Evolutionary conservation across 2,888 invertebrate genomes (phyloP).

Genomic region (Tipula helvola): DNA sequence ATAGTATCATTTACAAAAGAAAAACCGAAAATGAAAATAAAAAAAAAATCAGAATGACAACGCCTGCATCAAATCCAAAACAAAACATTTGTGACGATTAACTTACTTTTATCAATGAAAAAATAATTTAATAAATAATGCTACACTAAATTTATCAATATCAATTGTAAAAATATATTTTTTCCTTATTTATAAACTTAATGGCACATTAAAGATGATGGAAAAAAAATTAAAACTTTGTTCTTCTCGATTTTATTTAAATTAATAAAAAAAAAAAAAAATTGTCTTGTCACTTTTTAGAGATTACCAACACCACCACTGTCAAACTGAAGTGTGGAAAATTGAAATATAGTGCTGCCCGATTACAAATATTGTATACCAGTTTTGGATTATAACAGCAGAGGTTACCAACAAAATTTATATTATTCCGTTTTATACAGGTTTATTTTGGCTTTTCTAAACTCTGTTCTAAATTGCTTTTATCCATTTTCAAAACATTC

Average conservation of each 20-base stretch:
- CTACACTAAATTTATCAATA: not conserved
- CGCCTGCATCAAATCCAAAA: constrained; percentile 8
- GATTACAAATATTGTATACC: not conserved
- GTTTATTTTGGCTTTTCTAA: not conserved
- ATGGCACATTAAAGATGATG: constrained; percentile 5
- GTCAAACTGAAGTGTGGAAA: not conserved
- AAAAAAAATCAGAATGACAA: constrained; percentile 7
- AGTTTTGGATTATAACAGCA: not conserved
- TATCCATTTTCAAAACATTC: not conserved
- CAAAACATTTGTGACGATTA: constrained; percentile 6
- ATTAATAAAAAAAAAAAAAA: not conserved
- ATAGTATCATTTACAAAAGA: not conserved
- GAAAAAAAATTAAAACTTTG: not conserved
- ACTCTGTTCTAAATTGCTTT: not conserved
- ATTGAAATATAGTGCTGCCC: not conserved
- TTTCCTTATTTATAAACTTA: not conserved
- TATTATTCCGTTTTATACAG: not conserved
- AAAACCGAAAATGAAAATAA: not conserved
- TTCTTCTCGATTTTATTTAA: not conserved
- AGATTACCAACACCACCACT: not conserved
- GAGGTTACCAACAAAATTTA: not conserved
- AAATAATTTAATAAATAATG: not conserved
- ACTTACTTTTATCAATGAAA: not conserved
- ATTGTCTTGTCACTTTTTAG: constrained; percentile 6
- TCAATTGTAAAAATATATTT: not conserved